Conservation (phyloP, 2,888 invertebrate genomes). For the Eupithecia exiguata region DNA sequence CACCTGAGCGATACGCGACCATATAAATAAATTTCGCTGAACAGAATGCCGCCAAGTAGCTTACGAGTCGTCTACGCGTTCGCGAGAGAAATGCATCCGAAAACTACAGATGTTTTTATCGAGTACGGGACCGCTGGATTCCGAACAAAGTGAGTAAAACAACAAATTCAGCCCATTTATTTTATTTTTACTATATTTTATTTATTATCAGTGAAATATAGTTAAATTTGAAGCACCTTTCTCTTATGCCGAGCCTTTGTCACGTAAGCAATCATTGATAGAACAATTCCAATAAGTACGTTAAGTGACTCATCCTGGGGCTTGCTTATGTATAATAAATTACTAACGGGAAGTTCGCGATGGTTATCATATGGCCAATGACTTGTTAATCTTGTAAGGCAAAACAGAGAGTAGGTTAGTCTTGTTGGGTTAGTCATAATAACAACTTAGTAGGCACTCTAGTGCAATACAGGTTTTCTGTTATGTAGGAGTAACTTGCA, state of each 20-base stretch:
- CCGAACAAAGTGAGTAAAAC: slow-evolving; percentile 88
- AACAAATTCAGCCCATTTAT: slow-evolving; percentile 47
- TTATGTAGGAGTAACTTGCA: slow-evolving; percentile 28
- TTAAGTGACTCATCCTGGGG: slow-evolving; percentile 68
- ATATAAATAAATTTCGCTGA: slow-evolving; percentile 76
- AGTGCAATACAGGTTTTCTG: slow-evolving; percentile 30
- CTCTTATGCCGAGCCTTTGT: slow-evolving; percentile 52
- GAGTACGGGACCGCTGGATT: slow-evolving; percentile 95
- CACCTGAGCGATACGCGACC: slow-evolving; percentile 67
- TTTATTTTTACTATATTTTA: slow-evolving; percentile 32
- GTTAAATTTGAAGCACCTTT: slow-evolving; percentile 53
- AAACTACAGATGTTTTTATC: slow-evolving; percentile 86
- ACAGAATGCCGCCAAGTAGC: slow-evolving; percentile 83
- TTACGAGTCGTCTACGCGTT: slow-evolving; percentile 89
- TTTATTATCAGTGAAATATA: slow-evolving; percentile 32
- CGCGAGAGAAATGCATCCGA: slow-evolving; percentile 90
- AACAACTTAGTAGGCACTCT: slow-evolving; percentile 14
- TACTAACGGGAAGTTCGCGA: slow-evolving; percentile 77
- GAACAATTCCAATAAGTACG: slow-evolving; percentile 28
- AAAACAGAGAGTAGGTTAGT: slow-evolving; percentile 60
- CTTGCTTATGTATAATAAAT: slow-evolving; percentile 61
- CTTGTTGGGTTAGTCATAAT: slow-evolving; percentile 20
- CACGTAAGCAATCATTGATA: slow-evolving; percentile 59
- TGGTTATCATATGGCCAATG: slow-evolving; percentile 72
- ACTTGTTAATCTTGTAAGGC: slow-evolving; percentile 54